Conservation (phyloP, 2,113 vertebrate genomes). For the Polypterus senegalus region DNA sequence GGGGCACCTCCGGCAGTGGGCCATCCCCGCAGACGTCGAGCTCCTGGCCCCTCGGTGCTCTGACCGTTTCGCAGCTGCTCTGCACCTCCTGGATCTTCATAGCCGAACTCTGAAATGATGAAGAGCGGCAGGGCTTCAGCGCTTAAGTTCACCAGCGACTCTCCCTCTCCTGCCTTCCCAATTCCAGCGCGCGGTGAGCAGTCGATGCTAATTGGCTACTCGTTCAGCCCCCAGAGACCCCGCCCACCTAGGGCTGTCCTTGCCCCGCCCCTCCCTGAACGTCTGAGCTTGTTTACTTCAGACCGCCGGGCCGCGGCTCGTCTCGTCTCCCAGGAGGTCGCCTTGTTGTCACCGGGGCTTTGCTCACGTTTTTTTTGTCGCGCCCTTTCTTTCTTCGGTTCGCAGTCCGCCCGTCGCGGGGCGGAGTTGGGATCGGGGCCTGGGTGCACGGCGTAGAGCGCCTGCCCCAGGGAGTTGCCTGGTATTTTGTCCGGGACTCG, state of each 20-base stretch:
- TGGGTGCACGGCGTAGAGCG: no score
- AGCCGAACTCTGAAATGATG: conserved; percentile 54
- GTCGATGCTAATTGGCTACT: conserved; percentile 36
- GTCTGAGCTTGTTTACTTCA: conserved; percentile 45
- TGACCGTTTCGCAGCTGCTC: conserved; percentile 52
- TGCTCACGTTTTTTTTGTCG: no score
- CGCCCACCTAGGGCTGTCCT: background rate
- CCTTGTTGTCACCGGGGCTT: no score
- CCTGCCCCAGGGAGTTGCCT: no score
- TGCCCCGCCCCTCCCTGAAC: conserved; percentile 12
- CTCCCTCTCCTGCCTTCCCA: conserved; percentile 29
- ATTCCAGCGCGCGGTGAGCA: conserved; percentile 25
- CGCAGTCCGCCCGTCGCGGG: no score
- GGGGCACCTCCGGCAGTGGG: conserved; percentile 59
- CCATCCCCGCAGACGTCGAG: conserved; percentile 52
- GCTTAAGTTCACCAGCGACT: conserved; percentile 45
- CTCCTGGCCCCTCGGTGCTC: conserved; percentile 47
- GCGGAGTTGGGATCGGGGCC: no score
- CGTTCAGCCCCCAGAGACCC: conserved; percentile 15
- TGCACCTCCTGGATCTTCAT: conserved; percentile 95
- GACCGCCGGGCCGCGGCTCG: background rate
- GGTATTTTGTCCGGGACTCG: no score
- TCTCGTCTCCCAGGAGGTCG: no score
- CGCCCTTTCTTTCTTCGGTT: no score
- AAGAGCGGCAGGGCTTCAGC: conserved; percentile 38